phyloP scores from a whole-genome alignment of 2,113 vertebrate genomes.

The Chiloscyllium plagiosum region DNA sequence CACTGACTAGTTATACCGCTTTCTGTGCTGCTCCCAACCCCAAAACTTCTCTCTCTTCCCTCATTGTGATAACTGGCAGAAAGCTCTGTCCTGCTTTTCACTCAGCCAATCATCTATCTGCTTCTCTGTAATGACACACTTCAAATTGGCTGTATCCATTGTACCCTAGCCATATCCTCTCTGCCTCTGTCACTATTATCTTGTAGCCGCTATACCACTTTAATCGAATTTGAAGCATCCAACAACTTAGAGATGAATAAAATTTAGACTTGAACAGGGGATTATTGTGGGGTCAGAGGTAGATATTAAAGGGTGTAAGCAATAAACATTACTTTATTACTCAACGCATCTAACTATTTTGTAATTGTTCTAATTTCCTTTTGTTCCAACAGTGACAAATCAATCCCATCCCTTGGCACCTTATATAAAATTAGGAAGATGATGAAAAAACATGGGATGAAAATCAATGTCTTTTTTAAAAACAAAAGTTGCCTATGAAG shows the following conservation, averaged over 20 bases:
- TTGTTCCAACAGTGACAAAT: not conserved
- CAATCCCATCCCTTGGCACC: not conserved
- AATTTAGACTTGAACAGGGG: not conserved
- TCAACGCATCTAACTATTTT: not conserved
- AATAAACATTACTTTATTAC: not conserved
- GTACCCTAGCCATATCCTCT: too few relatives aligned
- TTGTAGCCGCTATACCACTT: not conserved
- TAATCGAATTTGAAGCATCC: not conserved
- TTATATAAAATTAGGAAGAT: not conserved
- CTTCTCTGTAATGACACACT: too few relatives aligned
- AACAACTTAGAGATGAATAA: not conserved
- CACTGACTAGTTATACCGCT: too few relatives aligned
- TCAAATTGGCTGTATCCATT: too few relatives aligned
- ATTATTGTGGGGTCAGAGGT: not conserved
- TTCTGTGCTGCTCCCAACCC: too few relatives aligned
- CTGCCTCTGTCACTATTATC: too few relatives aligned
- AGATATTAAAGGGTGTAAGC: not conserved
- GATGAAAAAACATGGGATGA: not conserved
- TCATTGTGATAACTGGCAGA: too few relatives aligned
- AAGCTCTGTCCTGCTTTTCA: too few relatives aligned
- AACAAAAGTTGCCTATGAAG: not conserved
- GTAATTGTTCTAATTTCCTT: not conserved
- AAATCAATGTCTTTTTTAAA: not conserved
- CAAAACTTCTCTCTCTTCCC: too few relatives aligned
- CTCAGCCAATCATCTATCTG: too few relatives aligned